phyloP scores from a whole-genome alignment of 2,797 vertebrate genomes.

The Acanthiza pusilla region DNA sequence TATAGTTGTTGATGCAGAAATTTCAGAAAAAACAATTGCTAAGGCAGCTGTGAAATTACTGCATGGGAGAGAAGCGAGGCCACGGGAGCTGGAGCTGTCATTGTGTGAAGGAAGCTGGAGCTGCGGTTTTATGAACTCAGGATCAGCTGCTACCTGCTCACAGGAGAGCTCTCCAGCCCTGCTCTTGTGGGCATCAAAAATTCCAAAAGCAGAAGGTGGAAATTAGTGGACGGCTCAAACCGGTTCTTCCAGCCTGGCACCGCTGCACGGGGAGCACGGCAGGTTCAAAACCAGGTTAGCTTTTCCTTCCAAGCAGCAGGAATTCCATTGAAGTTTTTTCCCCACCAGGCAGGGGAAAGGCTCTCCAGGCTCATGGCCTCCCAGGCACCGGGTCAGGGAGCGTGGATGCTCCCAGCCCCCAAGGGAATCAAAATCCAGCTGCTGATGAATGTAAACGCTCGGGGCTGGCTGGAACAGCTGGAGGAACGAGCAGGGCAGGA shows the following conservation, averaged over 20 bases:
- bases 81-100: not conserved
- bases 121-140: not conserved
- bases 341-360: not conserved
- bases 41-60: not conserved
- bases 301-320: not conserved
- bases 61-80: not conserved
- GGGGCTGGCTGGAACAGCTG: not conserved
- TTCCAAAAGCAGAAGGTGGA: not conserved
- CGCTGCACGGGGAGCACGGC: not conserved
- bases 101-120: not conserved
- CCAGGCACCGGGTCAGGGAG: rapidly evolving
- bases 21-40: not conserved
- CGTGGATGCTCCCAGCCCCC: rapidly evolving
- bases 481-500: conserved; percentile 28
- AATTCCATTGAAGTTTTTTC: not conserved
- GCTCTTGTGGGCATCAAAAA: not conserved
- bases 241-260: not conserved
- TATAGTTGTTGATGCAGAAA: not conserved
- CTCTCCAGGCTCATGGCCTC: not conserved
- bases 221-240: not conserved
- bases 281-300: not conserved
- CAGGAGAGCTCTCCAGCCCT: not conserved
- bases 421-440: not conserved
- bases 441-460: not conserved
- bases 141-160: not conserved